These are phyloP conservation scores for Cosmorhoe ocellata DNA, from an alignment of 2,888 invertebrate species.

Conservation along the genomic window DNA sequence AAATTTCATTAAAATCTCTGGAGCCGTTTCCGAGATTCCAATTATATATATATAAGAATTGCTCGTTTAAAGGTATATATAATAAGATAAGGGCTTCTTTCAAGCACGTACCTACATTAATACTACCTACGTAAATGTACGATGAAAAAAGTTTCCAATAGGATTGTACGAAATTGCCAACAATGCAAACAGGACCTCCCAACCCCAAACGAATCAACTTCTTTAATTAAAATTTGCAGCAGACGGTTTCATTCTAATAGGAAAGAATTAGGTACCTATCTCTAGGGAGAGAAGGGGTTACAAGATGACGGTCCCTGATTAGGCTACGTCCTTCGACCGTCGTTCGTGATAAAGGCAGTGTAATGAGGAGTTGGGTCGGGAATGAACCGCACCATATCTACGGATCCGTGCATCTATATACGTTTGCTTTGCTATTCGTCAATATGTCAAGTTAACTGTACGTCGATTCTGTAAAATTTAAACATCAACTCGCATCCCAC, in stretches of 20 bases:
- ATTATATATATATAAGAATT: too few species aligned
- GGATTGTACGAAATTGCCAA: neutral
- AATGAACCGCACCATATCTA: constrained; percentile 7
- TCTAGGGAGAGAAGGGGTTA: constrained; percentile 30
- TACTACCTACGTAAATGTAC: too few species aligned
- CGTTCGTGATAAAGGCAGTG: constrained; percentile 26
- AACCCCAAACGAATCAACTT: constrained; percentile 3
- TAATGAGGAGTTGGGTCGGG: constrained; percentile 18
- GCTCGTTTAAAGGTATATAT: too few species aligned
- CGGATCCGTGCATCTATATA: neutral
- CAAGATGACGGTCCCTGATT: constrained; percentile 37
- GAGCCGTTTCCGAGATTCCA: too few species aligned
- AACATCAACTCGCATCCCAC: too few species aligned
- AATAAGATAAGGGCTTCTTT: too few species aligned
- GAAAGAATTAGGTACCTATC: constrained; percentile 29
- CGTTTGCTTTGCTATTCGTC: neutral
- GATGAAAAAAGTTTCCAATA: neutral
- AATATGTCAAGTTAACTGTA: neutral
- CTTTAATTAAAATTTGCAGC: constrained; percentile 18
- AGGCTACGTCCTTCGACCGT: constrained; percentile 29
- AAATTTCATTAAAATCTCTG: too few species aligned
- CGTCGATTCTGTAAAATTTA: too few species aligned
- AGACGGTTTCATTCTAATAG: constrained; percentile 18
- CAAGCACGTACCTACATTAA: too few species aligned
- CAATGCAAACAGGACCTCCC: neutral